Percentiles rank a stretch among this genome's conserved stretches.
Evolutionary conservation across 2,113 vertebrate genomes (phyloP).

Genomic region (Stigmatopora argus): DNA sequence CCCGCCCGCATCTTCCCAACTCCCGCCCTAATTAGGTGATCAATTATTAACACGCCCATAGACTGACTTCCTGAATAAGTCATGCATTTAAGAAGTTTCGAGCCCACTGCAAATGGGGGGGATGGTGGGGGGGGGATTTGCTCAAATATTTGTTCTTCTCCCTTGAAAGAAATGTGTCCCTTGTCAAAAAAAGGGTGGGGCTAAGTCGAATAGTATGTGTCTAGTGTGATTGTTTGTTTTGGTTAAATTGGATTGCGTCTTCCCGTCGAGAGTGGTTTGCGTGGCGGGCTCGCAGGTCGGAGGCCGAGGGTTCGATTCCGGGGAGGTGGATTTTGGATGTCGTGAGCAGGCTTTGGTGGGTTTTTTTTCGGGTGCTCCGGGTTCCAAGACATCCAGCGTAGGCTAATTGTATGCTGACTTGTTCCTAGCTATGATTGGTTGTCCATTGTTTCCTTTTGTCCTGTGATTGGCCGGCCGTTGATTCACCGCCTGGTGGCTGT

Average conservation of each 20-base stretch:
- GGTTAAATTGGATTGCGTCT: slow-evolving; percentile 11
- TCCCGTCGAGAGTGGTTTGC: no score
- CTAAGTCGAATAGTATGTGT: slow-evolving; percentile 30
- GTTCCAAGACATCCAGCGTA: no score
- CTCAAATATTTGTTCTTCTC: slow-evolving; percentile 63
- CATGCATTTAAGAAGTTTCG: slow-evolving; percentile 60
- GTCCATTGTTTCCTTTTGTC: no score
- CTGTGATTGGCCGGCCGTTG: no score
- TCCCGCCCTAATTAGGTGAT: slow-evolving; percentile 66
- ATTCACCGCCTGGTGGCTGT: neutral
- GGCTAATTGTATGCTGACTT: no score
- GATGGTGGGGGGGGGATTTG: slow-evolving; percentile 42
- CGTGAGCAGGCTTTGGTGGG: no score
- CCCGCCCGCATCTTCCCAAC: slow-evolving; percentile 54
- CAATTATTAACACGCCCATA: slow-evolving; percentile 72
- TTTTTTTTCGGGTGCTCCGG: no score
- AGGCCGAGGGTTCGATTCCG: no score
- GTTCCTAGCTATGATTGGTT: no score
- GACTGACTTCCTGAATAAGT: slow-evolving; percentile 69
- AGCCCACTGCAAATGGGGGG: slow-evolving; percentile 39
- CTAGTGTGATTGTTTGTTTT: slow-evolving; percentile 32
- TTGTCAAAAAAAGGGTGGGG: slow-evolving; percentile 25
- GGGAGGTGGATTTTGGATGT: no score
- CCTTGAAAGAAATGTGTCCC: slow-evolving; percentile 37
- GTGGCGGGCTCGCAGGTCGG: no score